Evolutionary conservation across 2,888 invertebrate species (phyloP).

Genomic region (Osmoderma eremita): DNA sequence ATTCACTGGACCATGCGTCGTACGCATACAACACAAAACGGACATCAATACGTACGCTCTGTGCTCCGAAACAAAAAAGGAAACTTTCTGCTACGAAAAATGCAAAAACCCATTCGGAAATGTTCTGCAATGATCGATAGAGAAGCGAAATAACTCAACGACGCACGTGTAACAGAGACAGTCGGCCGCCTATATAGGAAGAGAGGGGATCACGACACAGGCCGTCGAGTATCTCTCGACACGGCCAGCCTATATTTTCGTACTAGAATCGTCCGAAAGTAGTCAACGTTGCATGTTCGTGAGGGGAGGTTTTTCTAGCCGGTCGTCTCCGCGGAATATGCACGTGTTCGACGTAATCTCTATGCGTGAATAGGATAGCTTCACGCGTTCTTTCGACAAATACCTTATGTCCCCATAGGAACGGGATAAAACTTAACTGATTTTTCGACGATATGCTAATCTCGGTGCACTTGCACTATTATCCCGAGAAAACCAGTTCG

Average conservation of each 20-base stretch:
- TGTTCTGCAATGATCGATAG: slow-evolving; percentile 16
- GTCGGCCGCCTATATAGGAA: slow-evolving; percentile 13
- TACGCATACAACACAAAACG: not conserved
- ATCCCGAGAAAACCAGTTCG: slow-evolving; percentile 31
- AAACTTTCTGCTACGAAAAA: slow-evolving; percentile 10
- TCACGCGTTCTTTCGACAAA: not conserved
- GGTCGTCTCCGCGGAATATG: slow-evolving; percentile 18
- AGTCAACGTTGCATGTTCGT: slow-evolving; percentile 31
- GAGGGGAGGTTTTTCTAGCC: slow-evolving; percentile 32
- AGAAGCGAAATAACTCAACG: not conserved
- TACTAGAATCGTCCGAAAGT: slow-evolving; percentile 20
- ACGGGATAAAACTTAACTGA: slow-evolving; percentile 20
- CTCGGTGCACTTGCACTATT: slow-evolving; percentile 28
- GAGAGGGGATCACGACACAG: slow-evolving; percentile 30
- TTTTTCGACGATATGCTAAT: slow-evolving; percentile 32
- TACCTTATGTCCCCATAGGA: not conserved
- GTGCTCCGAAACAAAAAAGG: not conserved
- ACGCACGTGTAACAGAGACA: slow-evolving; percentile 15
- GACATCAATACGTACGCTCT: not conserved
- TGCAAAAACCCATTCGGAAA: slow-evolving; percentile 10
- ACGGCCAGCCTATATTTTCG: slow-evolving; percentile 28
- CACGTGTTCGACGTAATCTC: slow-evolving; percentile 19
- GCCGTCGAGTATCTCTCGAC: slow-evolving; percentile 22
- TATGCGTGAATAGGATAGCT: not conserved
- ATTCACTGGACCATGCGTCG: not conserved